Base-by-base conservation (phyloP, 2,888 invertebrate species). In the Aricia artaxerxes region DNA sequence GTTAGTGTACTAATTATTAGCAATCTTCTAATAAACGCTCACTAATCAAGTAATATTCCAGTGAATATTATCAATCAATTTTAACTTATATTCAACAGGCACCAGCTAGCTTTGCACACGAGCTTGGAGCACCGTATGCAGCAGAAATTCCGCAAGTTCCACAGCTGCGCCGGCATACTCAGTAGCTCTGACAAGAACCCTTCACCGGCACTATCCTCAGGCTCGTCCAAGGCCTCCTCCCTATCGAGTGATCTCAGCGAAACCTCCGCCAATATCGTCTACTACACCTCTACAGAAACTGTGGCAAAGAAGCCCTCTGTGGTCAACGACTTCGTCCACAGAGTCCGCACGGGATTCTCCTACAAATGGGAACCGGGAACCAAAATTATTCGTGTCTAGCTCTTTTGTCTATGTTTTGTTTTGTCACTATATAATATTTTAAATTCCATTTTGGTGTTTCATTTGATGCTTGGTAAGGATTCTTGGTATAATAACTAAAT, bases 291-390 rank as follows among this genome's bases (percentile, higher is more conserved):
- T 0, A 73, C 84, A 75, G 91, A 91, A 6, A 86, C 88, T 0
- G 80, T 90, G 0, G 38, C 73, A 0, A 88, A 85, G 60, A 88
- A 88, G 5, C 84, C 89, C 0, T 87, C 89, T 0, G 81, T 84
- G 0, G 84, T 87, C 0, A 84, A 85, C 4, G 85, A 82, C 53
- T 78, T 88, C 0, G 86, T 87, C 0, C 83, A 86, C 16, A 88
- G 88, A 53, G 85, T 87, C 0, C 84, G 86, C 0, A 86, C 82
- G 3, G 85, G 86, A 7, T 82, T 85, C 16, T 86, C 83, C 1
- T 93, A 92, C 79, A 89, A 87, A 31, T 93, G 93, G 93, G 91
- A 92, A 81, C 92, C 93, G 0, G 91, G 89, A 0, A 91, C 90
- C 1, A 91, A 90, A 81, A 90, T 91, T 80, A 91, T 93, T 78